Evolutionary conservation across 2,113 vertebrate genomes (phyloP), one percentile per base, ranked within the genome.

Genomic region (Zootoca vivipara): DNA sequence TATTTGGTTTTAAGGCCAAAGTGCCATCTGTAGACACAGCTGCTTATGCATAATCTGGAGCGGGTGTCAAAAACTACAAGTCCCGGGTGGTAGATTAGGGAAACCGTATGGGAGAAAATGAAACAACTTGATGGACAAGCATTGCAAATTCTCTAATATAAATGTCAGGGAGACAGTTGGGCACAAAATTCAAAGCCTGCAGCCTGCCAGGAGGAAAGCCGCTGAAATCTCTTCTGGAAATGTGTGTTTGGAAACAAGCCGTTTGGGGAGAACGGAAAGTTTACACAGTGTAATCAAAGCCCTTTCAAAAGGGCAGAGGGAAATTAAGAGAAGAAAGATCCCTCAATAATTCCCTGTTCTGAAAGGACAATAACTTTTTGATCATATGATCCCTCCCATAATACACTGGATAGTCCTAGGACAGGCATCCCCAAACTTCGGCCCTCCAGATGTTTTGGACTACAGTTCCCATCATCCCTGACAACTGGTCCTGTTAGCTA

Each of bases 81-180:
- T 81, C 65, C 92, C 70, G 84, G 69, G 52, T 89, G 69, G n/a
- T 90, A 80, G 72, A 86, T 89, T 93, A 91, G 84, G 83, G 69
- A 38, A 52, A 77, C 90, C 92, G 90, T 94, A 93, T 91, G 93
- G 92, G 89, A 89, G 82, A 91, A 92, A 91, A 88, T 85, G 87
- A 28, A 91, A 90, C 90, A 92, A 83, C 85, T 18, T 82, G 80
- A 88, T 38, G 85, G 93, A 90, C 89, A 89, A 46, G 86, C 94
- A 87, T 91, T 93, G 87, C 90, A 92, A 94, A 94, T 94, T 93
- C 87, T 93, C 85, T 91, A 92, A 85, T 86, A 90, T 87, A 94
- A 95, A 94, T 94, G 93, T 91, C 95, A 94, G 69, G 89, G 89
- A 82, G 79, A 82, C 84, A 86, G 89, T 86, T 58, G 91, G 91